Evolutionary conservation across 1,140 invertebrate species (phyloP).

Genomic region (Melanaphis sacchari): DNA sequence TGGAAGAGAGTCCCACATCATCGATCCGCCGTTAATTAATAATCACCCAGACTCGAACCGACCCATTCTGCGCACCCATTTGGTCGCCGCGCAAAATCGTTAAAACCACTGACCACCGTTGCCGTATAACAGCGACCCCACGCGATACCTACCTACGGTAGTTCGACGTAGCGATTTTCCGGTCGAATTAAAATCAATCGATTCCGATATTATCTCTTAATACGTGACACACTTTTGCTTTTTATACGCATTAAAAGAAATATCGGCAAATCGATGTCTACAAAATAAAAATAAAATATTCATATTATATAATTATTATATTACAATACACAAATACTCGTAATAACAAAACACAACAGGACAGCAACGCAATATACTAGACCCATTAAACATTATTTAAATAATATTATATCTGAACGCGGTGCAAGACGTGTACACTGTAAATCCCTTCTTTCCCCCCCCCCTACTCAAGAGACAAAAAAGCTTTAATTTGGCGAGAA

Average conservation of each 20-base stretch:
- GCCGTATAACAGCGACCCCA: not conserved
- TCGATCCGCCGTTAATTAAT: constrained; percentile 6
- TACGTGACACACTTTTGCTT: constrained; percentile 54
- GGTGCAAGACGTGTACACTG: not conserved
- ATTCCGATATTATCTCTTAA: constrained; percentile 48
- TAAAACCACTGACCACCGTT: not conserved
- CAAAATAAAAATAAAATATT: not conserved
- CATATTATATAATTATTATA: not conserved
- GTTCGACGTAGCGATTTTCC: not conserved
- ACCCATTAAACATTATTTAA: not conserved
- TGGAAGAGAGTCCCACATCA: not conserved
- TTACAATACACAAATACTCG: not conserved
- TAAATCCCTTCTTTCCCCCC: not conserved
- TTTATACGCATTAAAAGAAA: constrained; percentile 54
- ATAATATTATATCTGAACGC: too few species aligned
- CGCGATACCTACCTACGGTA: not conserved
- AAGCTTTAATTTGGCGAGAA: not conserved
- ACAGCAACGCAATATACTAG: not conserved
- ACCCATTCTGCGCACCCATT: not conserved
- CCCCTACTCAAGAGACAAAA: not conserved
- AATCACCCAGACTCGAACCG: not conserved
- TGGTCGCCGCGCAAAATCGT: not conserved
- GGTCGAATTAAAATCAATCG: constrained; percentile 1
- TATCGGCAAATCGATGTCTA: not conserved
- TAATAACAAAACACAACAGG: not conserved